Base-by-base conservation (phyloP, 1,140 invertebrate species). In the Caerostris darwini region DNA sequence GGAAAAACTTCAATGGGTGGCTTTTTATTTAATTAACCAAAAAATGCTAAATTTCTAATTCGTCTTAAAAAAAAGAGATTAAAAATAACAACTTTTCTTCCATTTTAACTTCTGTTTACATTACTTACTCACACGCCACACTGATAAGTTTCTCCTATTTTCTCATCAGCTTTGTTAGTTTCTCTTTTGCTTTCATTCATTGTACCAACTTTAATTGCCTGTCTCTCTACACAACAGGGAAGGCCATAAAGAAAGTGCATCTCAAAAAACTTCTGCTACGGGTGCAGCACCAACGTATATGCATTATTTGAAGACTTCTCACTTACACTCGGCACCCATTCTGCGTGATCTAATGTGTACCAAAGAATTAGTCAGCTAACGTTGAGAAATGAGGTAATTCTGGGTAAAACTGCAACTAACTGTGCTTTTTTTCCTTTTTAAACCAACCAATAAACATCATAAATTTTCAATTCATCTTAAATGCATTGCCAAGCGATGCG, bases 361-460 rank as follows among this genome's bases (percentile, higher is more conserved):
- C 71, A 53, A 77, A 77, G 71, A 50, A 77, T 77, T 77, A 77
- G 71, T 77, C 71, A 77, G 71, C 34, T 34, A 7, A 34, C 69
- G 12, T 34, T 17, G 12, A 50, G 61, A 77, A 77, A 77, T 53
- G 71, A 77, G 71, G 71, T 53, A 77, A 77, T 77, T 77, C 71
- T 12, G 71, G 71, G 71, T 50, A 77, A 67, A 77, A 77, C 71
- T 77, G n/a, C n/a, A n/a, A n/a, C n/a, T n/a, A n/a, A n/a, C n/a
- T n/a, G n/a, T n/a, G n/a, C n/a, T n/a, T n/a, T n/a, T n/a, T n/a
- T n/a, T n/a, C n/a, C n/a, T n/a, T n/a, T 34, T 34, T 34, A 34
- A 34, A 34, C 34, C 71, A 12, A 50, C 34, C 71, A 50, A 77
- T 34, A 77, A 77, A 77, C 71, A 53, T 77, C 69, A 19, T 77